Evolutionary conservation across 37 sponge, comb jelly and placozoan genomes (phyloP), one percentile per base, ranked within the genome.

Genomic region (Oopsacas minuta): DNA sequence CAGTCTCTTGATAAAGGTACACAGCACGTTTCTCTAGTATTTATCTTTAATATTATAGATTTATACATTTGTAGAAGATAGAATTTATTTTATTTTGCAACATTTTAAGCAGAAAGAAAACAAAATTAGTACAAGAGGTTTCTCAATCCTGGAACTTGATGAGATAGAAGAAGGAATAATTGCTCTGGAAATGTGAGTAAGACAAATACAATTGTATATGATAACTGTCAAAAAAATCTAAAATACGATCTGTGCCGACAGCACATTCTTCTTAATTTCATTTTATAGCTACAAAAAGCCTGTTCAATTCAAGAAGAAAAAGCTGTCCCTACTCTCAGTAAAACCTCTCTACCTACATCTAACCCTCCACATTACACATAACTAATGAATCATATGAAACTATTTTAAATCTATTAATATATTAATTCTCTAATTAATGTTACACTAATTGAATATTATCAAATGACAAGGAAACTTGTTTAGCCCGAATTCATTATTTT

Each of bases 321-420:
- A 88, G 36, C 84, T 92, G 23, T 49, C 83, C 38, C 89, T 92
- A 12, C 86, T 90, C 46, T 88, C 91, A 20, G 82, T 49, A 22
- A 92, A 92, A 81, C 89, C 89, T n/a, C 89, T 90, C 52, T 92
- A 92, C 38, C 89, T 92, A 38, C 91, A 92, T 42, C 46, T 92
- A 28, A 90, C 84, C 25, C 84, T 92, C 5, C 75, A 61, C 75
- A n/a, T 61, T 20, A 61, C 20, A 5, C 20, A 61, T 3, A 3
- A n/a, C 28, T 61, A 61, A 34, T 61, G n/a, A n/a, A n/a, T n/a
- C n/a, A n/a, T n/a, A n/a, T n/a, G n/a, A n/a, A n/a, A n/a, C n/a
- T n/a, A n/a, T n/a, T n/a, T n/a, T n/a, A n/a, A n/a, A n/a, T n/a
- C n/a, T n/a, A n/a, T n/a, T n/a, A n/a, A n/a, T n/a, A n/a, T n/a